Evolutionary conservation across 1,140 invertebrate species (phyloP), one percentile per base, ranked within the genome.

Genomic region (Drosophila ohnishii): DNA sequence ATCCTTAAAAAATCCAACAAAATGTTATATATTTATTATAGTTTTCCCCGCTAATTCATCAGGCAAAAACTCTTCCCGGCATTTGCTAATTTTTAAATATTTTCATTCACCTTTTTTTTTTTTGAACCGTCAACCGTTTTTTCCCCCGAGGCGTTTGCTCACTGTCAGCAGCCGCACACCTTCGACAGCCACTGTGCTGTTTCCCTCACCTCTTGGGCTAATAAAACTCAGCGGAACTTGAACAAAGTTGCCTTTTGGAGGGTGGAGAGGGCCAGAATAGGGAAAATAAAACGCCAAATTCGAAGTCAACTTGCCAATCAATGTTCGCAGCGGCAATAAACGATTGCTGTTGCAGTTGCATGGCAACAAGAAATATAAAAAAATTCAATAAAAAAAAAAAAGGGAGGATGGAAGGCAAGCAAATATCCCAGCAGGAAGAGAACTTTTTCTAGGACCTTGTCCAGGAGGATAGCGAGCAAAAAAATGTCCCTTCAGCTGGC

Each of bases 301-400:
- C 48, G 50, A 39, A 71, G 67, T 69, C 67, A 69, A 69, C 40
- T 71, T 69, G 62, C 62, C 65, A 69, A 69, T 69, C 65, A 69
- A 69, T 53, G 65, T 55, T 71, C n/a, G 64, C 65, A 53, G 51
- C 19, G n/a, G 35, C 65, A 65, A 70, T 71, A 70, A 75, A 59
- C 72, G 73, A 75, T 66, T 66, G 73, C 53, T 47, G 51, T 72
- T 72, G 67, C 56, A 61, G 55, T 55, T 67, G 53, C 51, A 55
- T 10, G 51, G 51, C 34, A 55, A 55, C 51, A 37, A 25, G n/a
- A 55, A 32, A 16, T 32, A 7, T 6, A 2, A 44, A 19, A 45
- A 44, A 45, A 10, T 22, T 2, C 1, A 16, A 35, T 9, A 35
- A 7, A 2, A 5, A 19, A 34, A 16, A 34, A 37, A 22, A 14